Conservation (phyloP, 2,888 invertebrate species). For the Hecatera dysodea region DNA sequence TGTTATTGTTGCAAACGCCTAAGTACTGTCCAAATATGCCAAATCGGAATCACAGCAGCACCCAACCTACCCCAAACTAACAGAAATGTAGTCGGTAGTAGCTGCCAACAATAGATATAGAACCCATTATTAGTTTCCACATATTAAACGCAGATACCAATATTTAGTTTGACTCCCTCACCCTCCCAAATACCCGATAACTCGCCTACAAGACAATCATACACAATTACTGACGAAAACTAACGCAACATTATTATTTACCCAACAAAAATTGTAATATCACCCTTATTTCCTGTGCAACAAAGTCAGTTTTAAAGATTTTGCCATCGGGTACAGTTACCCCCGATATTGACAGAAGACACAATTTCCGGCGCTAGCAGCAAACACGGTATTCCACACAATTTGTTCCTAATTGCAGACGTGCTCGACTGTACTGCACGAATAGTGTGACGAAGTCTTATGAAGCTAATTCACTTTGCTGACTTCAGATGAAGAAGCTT, state of each 20-base stretch:
- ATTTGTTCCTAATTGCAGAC: conserved; percentile 82
- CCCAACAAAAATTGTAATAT: conserved; percentile 28
- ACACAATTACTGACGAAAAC: conserved; percentile 72
- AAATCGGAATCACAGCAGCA: conserved; percentile 10
- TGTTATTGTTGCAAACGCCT: not conserved
- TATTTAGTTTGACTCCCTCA: conserved; percentile 71
- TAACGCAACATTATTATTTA: conserved; percentile 52
- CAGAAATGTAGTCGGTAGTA: conserved; percentile 12
- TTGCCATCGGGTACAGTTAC: conserved; percentile 64
- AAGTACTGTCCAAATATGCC: not conserved
- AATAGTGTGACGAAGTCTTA: conserved; percentile 50
- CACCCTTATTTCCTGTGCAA: conserved; percentile 29
- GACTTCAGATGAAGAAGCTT: conserved; percentile 30
- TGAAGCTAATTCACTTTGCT: conserved; percentile 47
- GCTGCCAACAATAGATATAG: conserved; percentile 29
- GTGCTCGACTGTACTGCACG: conserved; percentile 59
- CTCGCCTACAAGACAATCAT: conserved; percentile 75
- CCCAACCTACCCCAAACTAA: conserved; percentile 17
- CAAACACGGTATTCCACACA: conserved; percentile 77
- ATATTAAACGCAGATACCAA: conserved; percentile 68
- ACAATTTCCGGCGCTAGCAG: conserved; percentile 80
- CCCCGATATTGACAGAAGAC: conserved; percentile 82
- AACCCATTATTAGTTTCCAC: conserved; percentile 65
- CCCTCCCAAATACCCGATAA: conserved; percentile 61
- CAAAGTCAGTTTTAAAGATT: conserved; percentile 42